Conservation (phyloP, 37 sponge, comb jelly and placozoan species). For the Chondrosia reniformis region DNA sequence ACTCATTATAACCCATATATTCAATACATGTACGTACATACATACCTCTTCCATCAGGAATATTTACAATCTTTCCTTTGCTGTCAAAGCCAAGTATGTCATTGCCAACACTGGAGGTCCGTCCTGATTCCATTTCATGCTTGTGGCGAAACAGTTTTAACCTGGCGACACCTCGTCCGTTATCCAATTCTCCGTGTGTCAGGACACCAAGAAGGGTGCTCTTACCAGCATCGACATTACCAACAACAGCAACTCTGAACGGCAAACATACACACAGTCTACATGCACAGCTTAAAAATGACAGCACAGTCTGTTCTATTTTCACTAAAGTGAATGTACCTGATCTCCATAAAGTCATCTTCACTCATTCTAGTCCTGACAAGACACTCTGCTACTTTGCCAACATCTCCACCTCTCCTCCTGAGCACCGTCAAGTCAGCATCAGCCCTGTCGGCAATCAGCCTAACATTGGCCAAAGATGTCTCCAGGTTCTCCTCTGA, state of each 20-base stretch:
- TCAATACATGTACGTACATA: neutral
- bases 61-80: conserved; percentile 83
- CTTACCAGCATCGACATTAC: conserved; percentile 99
- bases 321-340: conserved; percentile 36
- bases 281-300: no score
- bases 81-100: conserved; percentile 97
- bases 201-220: conserved; percentile 97
- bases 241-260: conserved; percentile 95
- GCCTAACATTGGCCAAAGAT: conserved; percentile 76
- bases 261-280: neutral
- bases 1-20: neutral
- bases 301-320: no score
- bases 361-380: conserved; percentile 71
- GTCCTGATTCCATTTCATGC: conserved; percentile 94
- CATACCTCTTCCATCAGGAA: conserved; percentile 81
- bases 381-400: conserved; percentile 78
- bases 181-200: conserved; percentile 98
- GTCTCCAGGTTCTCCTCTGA: conserved; percentile 67
- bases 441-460: conserved; percentile 60
- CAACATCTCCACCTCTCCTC: conserved; percentile 72
- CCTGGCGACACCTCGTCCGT: conserved; percentile 91
- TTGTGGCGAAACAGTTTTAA: conserved; percentile 97
- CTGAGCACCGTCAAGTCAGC: conserved; percentile 80
- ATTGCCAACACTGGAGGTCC: conserved; percentile 97
- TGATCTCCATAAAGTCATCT: conserved; percentile 95